Evolutionary conservation across 1,140 invertebrate species (phyloP).

Genomic region (Diabrotica virgifera): DNA sequence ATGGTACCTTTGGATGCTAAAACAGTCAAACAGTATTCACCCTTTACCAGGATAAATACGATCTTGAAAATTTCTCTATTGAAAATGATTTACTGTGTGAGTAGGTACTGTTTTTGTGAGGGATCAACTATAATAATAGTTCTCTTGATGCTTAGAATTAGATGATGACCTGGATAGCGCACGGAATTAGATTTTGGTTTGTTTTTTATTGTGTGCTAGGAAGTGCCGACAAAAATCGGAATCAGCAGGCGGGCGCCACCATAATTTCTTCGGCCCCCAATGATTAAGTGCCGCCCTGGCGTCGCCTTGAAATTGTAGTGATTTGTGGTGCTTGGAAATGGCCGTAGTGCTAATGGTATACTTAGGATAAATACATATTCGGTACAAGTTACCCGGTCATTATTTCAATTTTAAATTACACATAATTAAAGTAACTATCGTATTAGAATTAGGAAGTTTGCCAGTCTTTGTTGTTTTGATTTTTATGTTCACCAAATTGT

Average conservation of each 20-base stretch:
- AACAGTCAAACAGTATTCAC: too few relatives aligned
- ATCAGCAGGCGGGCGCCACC: slow-evolving; percentile 23
- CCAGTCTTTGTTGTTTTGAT: slow-evolving; percentile 12
- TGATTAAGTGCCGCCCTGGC: slow-evolving; percentile 35
- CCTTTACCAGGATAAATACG: too few relatives aligned
- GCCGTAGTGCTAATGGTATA: slow-evolving; percentile 42
- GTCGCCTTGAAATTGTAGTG: slow-evolving; percentile 44
- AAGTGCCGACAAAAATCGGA: slow-evolving; percentile 5
- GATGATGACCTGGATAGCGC: too few relatives aligned
- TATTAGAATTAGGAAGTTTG: slow-evolving; percentile 11
- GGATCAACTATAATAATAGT: too few relatives aligned
- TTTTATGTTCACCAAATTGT: slow-evolving; percentile 4
- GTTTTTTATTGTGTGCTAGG: slow-evolving; percentile 3
- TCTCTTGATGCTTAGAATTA: too few relatives aligned
- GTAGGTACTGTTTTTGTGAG: too few relatives aligned
- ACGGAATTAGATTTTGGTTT: slow-evolving; percentile 7
- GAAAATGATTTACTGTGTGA: too few relatives aligned
- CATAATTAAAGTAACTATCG: slow-evolving; percentile 31
- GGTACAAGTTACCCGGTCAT: slow-evolving; percentile 32
- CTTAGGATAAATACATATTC: slow-evolving; percentile 42
- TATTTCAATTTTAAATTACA: slow-evolving; percentile 39
- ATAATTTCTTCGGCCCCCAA: slow-evolving; percentile 18
- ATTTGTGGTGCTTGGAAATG: slow-evolving; percentile 35
- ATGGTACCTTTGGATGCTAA: too few relatives aligned
- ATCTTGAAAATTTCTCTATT: too few relatives aligned